Percentiles rank a stretch among this genome's conserved stretches.
These are phyloP conservation scores for Atethmia centrago DNA, from an alignment of 2,888 invertebrate genomes.

Conservation along the genomic window DNA sequence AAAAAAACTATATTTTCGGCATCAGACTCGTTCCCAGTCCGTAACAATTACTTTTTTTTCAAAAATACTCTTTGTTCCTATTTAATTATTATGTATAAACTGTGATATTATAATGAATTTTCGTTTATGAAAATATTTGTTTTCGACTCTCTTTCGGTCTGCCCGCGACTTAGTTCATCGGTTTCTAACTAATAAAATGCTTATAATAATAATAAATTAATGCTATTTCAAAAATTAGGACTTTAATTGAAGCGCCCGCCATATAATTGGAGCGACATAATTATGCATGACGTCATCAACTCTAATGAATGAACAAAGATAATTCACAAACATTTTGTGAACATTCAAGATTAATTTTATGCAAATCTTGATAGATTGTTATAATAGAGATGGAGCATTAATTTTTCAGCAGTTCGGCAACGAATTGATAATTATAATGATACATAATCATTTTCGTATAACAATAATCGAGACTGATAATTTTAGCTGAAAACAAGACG, in stretches of 20 bases:
- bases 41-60: too few relatives aligned
- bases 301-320: constrained; percentile 38
- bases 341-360: constrained; percentile 20
- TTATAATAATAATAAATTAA: constrained; percentile 24
- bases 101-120: neutral
- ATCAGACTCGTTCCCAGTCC: too few relatives aligned
- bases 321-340: constrained; percentile 42
- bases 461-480: neutral
- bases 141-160: neutral
- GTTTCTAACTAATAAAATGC: constrained; percentile 13
- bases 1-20: too few relatives aligned
- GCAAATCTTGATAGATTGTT: constrained; percentile 16
- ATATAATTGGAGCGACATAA: constrained; percentile 45
- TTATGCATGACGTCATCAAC: constrained; percentile 32
- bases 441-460: neutral
- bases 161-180: neutral
- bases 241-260: constrained; percentile 25
- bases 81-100: too few relatives aligned
- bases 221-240: constrained; percentile 22
- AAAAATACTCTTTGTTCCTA: too few relatives aligned
- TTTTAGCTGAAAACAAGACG: neutral
- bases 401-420: neutral
- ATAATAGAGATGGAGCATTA: neutral
- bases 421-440: neutral
- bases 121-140: neutral